These are phyloP conservation scores for Lepidochitona cinerea DNA, from an alignment of 2,888 invertebrate genomes.

Conservation along the genomic window DNA sequence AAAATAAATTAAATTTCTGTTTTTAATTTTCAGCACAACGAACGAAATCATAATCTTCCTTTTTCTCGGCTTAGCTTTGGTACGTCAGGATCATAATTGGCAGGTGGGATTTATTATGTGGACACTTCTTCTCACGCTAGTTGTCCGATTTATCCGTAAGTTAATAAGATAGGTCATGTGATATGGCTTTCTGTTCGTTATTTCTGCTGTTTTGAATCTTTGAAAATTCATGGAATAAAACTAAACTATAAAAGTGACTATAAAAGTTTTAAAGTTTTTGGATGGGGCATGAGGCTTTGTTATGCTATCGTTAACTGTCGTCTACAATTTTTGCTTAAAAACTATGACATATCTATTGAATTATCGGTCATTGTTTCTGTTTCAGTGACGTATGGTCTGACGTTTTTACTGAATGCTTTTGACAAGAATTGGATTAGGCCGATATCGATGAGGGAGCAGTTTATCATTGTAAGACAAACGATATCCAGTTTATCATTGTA, in stretches of 20 bases:
- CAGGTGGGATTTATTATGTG: constrained; percentile 73
- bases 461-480: constrained; percentile 72
- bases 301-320: background rate
- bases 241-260: too few species aligned
- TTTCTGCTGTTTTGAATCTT: too few species aligned
- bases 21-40: constrained; percentile 69
- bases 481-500: background rate
- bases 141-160: constrained; percentile 67
- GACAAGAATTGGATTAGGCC: constrained; percentile 67
- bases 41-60: constrained; percentile 75
- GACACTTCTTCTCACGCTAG: constrained; percentile 71
- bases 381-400: constrained; percentile 72
- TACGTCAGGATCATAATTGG: constrained; percentile 72
- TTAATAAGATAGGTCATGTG: background rate
- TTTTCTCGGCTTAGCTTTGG: constrained; percentile 74
- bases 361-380: constrained; percentile 16
- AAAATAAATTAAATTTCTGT: background rate
- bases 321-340: background rate
- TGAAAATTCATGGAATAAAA: too few species aligned
- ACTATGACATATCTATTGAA: background rate
- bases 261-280: too few species aligned
- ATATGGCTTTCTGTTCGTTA: background rate
- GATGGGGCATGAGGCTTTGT: too few species aligned
- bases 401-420: constrained; percentile 72
- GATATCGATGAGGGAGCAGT: constrained; percentile 74